These are phyloP conservation scores for Phalacrocorax pelagicus DNA, from an alignment of 2,113 vertebrate species.

Conservation along the genomic window DNA sequence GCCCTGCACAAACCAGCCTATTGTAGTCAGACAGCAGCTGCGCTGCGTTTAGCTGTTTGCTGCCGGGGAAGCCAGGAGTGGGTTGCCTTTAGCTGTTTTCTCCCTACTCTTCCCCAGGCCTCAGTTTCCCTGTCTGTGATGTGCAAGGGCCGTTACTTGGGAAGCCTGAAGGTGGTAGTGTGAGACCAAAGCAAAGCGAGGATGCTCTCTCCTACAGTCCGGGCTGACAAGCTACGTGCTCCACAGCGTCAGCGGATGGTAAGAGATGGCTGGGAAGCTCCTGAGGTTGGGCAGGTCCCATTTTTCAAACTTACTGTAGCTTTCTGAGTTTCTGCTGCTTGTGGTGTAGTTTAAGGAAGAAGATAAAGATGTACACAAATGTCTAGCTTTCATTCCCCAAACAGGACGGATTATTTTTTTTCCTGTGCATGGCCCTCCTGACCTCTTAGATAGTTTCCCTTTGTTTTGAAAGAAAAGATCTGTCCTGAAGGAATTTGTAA, in stretches of 20 bases:
- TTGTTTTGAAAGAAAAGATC: not conserved
- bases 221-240: not conserved
- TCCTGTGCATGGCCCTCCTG: not conserved
- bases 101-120: not conserved
- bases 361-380: not conserved
- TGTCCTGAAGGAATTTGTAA: not conserved
- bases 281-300: not conserved
- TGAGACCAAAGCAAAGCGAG: not conserved
- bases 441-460: not conserved
- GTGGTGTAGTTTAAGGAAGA: not conserved
- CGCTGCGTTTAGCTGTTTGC: not conserved
- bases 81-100: not conserved
- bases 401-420: not conserved
- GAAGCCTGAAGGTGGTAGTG: constrained; percentile 59
- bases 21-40: not conserved
- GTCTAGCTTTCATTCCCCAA: not conserved
- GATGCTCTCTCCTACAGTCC: not conserved
- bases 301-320: not conserved
- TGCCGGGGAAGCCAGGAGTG: not conserved
- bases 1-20: not conserved
- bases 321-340: not conserved
- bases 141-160: not conserved
- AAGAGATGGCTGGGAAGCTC: not conserved
- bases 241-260: not conserved
- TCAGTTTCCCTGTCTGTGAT: constrained; percentile 28